Conservation (phyloP, 2,113 vertebrate genomes). For the Bubalus kerabau region DNA sequence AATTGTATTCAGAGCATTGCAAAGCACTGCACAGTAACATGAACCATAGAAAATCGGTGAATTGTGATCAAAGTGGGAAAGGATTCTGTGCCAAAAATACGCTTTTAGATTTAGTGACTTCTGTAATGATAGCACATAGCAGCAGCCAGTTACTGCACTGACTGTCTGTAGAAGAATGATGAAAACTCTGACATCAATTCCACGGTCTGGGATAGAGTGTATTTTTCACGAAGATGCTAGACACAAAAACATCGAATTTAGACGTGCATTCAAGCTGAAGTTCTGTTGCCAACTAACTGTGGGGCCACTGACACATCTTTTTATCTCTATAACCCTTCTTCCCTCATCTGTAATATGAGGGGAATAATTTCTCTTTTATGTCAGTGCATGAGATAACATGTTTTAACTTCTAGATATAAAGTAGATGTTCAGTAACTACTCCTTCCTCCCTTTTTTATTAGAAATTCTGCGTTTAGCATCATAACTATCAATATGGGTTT, state of each 20-base stretch:
- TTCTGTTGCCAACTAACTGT: fast-evolving
- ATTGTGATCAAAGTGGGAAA: not conserved
- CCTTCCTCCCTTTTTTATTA: not conserved
- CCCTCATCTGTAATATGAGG: not conserved
- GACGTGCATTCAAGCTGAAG: not conserved
- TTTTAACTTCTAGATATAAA: not conserved
- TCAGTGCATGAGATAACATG: not conserved
- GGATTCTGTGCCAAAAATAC: not conserved
- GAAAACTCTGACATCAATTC: not conserved
- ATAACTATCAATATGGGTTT: not conserved
- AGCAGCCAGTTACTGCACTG: fast-evolving
- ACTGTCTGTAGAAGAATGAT: not conserved
- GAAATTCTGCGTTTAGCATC: not conserved
- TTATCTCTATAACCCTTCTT: not conserved
- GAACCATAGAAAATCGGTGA: not conserved
- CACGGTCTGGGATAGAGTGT: fast-evolving
- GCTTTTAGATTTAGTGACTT: not conserved
- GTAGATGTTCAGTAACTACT: not conserved
- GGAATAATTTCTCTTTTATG: not conserved
- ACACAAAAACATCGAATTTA: not conserved
- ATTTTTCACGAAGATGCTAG: fast-evolving
- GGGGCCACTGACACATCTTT: fast-evolving
- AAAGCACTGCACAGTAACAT: not conserved
- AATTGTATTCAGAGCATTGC: not conserved
- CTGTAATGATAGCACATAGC: not conserved